Conservation (phyloP, 2,113 vertebrate genomes). For the Elanoides forficatus region DNA sequence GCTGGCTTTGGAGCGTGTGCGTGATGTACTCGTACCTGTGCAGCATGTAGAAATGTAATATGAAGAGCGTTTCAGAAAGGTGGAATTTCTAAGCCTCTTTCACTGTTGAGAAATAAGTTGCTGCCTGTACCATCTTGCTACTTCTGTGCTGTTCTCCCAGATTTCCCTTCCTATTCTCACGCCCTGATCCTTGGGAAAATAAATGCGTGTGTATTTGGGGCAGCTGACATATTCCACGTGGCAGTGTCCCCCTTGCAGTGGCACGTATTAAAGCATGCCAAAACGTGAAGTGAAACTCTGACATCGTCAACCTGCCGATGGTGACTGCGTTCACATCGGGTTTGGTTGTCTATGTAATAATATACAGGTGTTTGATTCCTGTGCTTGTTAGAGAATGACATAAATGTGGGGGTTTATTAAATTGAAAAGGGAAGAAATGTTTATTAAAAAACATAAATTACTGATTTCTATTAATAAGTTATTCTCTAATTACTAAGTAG, state of each 20-base stretch:
- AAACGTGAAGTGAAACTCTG: not conserved
- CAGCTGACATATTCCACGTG: fast-evolving
- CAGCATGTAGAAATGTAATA: fast-evolving
- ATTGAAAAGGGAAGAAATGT: not conserved
- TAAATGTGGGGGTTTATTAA: not conserved
- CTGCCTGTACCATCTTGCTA: not conserved
- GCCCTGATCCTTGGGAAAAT: fast-evolving
- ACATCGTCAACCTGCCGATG: not conserved
- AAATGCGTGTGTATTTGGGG: fast-evolving
- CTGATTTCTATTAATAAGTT: not conserved
- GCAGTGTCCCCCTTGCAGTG: not conserved
- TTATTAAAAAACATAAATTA: not conserved
- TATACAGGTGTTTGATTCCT: not conserved
- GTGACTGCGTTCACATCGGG: no score
- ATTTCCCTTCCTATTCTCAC: fast-evolving
- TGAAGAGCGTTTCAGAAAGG: not conserved
- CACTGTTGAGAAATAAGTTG: not conserved
- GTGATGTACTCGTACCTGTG: fast-evolving
- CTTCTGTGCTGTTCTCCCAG: not conserved
- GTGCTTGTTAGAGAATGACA: not conserved
- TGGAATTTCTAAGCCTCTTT: not conserved
- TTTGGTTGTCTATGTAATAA: not conserved
- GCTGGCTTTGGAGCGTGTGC: fast-evolving
- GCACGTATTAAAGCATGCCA: no score
- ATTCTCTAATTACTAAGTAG: not conserved